Evolutionary conservation across 1,140 invertebrate genomes (phyloP).

Genomic region (Hyphantria cunea): DNA sequence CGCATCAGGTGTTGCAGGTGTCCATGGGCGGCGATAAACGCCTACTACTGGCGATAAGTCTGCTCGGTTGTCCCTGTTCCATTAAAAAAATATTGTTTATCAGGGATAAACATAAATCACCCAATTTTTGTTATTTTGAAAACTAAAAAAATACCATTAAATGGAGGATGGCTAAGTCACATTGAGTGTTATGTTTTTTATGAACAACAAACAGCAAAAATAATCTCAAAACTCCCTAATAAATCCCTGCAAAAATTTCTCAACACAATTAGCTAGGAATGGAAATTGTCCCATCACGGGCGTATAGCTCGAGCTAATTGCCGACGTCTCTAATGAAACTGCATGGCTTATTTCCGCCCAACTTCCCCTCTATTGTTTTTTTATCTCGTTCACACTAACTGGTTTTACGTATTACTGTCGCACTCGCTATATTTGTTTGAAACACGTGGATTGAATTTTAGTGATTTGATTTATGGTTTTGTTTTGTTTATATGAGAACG

Average conservation of each 20-base stretch:
- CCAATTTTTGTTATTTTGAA: too few relatives aligned
- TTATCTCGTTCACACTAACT: slow-evolving; percentile 33
- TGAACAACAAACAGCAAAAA: not conserved
- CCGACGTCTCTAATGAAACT: slow-evolving; percentile 41
- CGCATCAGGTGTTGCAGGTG: too few relatives aligned
- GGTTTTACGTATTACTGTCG: slow-evolving; percentile 24
- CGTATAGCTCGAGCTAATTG: slow-evolving; percentile 36
- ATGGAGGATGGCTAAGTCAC: too few relatives aligned
- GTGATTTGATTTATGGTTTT: not conserved
- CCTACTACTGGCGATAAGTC: too few relatives aligned
- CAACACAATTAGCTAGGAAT: slow-evolving; percentile 24
- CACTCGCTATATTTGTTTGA: slow-evolving; percentile 38
- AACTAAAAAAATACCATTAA: too few relatives aligned
- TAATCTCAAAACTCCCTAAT: slow-evolving; percentile 9
- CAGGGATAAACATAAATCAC: too few relatives aligned
- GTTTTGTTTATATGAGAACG: not conserved
- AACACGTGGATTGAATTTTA: slow-evolving; percentile 43
- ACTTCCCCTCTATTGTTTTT: slow-evolving; percentile 39
- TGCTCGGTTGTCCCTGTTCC: too few relatives aligned
- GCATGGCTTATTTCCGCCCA: slow-evolving; percentile 44
- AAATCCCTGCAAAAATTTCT: slow-evolving; percentile 17
- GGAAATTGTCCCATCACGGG: slow-evolving; percentile 27
- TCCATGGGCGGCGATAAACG: too few relatives aligned
- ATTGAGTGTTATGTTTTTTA: not conserved
- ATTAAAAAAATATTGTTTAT: too few relatives aligned